Evolutionary conservation across 2,888 invertebrate species (phyloP).

Genomic region (Galerucella nymphaeae): DNA sequence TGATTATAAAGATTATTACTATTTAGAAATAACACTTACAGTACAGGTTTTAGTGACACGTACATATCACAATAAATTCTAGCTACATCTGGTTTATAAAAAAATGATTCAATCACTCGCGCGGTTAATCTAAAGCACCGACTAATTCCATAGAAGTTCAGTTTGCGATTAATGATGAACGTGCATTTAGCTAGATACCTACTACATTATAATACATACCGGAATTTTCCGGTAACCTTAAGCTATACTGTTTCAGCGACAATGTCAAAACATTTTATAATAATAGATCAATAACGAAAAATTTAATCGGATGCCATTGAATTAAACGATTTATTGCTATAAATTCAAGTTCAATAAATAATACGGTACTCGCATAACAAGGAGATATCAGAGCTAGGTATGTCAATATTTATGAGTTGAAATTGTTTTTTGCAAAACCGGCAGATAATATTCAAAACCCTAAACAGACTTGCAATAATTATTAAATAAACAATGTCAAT

Average conservation of each 20-base stretch:
- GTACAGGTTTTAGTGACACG: no score
- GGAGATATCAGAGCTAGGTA: neutral
- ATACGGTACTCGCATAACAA: conserved; percentile 20
- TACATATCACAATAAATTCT: neutral
- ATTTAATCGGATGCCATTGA: conserved; percentile 24
- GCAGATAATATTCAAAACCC: no score
- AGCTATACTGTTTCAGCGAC: conserved; percentile 14
- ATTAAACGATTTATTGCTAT: conserved; percentile 24
- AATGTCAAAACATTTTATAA: conserved; percentile 24
- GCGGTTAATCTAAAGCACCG: neutral
- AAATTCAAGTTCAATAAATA: conserved; percentile 38
- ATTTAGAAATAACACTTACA: no score
- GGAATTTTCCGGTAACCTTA: conserved; percentile 26
- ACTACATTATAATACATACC: neutral
- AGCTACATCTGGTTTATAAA: neutral
- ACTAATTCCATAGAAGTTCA: neutral
- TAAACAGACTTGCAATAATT: neutral
- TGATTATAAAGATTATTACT: no score
- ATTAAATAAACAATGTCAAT: neutral
- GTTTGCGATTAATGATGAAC: neutral
- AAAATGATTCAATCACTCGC: neutral
- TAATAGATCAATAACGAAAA: conserved; percentile 25
- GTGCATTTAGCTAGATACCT: neutral
- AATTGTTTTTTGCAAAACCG: no score
- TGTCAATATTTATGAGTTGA: neutral